Percentiles rank a stretch among this genome's conserved stretches.
Evolutionary conservation across 2,113 vertebrate genomes (phyloP).

Genomic region (Mormyrus lacerda): DNA sequence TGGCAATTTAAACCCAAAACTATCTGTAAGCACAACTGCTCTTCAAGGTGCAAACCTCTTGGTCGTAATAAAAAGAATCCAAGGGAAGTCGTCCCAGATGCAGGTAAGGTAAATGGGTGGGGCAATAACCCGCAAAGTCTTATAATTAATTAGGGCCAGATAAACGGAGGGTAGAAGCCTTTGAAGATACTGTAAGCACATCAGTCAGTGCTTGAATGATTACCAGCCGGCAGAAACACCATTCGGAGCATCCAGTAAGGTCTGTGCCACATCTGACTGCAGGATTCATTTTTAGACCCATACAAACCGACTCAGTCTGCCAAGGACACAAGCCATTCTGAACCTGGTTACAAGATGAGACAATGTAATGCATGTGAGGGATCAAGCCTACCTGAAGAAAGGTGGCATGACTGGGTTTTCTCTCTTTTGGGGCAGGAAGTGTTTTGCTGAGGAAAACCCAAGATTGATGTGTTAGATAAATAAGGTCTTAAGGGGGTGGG

Average conservation of each 20-base stretch:
- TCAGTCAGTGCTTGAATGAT: not conserved
- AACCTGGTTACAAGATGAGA: not conserved
- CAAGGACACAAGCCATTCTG: not conserved
- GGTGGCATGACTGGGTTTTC: not conserved
- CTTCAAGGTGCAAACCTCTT: not conserved
- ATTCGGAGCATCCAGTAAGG: not conserved
- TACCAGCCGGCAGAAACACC: not conserved
- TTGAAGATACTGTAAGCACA: not conserved
- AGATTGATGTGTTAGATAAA: not conserved
- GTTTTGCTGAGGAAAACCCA: not conserved
- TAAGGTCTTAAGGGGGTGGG: not conserved
- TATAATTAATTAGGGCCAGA: not conserved
- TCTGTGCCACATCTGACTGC: not conserved
- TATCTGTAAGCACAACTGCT: not conserved
- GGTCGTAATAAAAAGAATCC: not conserved
- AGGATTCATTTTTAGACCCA: not conserved
- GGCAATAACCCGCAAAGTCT: not conserved
- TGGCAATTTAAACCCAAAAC: not conserved
- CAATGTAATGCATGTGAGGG: not conserved
- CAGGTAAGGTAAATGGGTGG: not conserved
- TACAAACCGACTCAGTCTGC: not conserved
- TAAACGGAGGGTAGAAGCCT: not conserved
- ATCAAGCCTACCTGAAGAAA: not conserved
- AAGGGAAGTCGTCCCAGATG: not conserved
- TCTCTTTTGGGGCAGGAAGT: not conserved